Evolutionary conservation across 2,797 vertebrate genomes (phyloP).

Genomic region (Phaenicophaeus curvirostris): DNA sequence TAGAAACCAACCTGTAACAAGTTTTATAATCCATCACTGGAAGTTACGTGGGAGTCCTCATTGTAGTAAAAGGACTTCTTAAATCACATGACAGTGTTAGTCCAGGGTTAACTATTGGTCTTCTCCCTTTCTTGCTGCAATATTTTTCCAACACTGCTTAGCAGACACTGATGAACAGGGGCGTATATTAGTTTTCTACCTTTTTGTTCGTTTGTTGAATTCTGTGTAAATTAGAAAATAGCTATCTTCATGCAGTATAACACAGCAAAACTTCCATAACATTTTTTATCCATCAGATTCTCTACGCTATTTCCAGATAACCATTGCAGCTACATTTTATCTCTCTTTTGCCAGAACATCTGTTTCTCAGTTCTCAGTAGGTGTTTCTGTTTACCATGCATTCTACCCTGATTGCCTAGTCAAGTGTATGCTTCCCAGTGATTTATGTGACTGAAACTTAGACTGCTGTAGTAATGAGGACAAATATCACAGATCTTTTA

Average conservation of each 20-base stretch:
- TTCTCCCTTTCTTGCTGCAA: neutral
- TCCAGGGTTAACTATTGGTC: neutral
- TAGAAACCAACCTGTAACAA: neutral
- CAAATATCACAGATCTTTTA: neutral
- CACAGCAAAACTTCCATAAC: neutral
- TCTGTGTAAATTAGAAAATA: neutral
- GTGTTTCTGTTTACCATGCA: neutral
- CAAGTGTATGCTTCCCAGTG: neutral
- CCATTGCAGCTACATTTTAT: neutral
- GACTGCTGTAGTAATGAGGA: neutral
- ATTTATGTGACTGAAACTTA: neutral
- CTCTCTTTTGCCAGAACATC: neutral
- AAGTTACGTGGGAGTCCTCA: neutral
- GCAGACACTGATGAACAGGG: neutral
- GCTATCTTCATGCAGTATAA: neutral
- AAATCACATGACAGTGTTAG: neutral
- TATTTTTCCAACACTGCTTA: neutral
- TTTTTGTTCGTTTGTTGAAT: neutral
- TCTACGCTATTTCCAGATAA: slow-evolving; percentile 3
- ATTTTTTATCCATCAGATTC: neutral
- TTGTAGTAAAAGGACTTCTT: neutral
- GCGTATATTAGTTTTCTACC: neutral
- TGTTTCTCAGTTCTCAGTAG: neutral
- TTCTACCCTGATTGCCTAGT: neutral
- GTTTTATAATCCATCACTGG: neutral